Percentiles rank a stretch among this genome's conserved stretches.
These are phyloP conservation scores for Nycticryphes semicollaris DNA, from an alignment of 2,113 vertebrate genomes.

Conservation along the genomic window DNA sequence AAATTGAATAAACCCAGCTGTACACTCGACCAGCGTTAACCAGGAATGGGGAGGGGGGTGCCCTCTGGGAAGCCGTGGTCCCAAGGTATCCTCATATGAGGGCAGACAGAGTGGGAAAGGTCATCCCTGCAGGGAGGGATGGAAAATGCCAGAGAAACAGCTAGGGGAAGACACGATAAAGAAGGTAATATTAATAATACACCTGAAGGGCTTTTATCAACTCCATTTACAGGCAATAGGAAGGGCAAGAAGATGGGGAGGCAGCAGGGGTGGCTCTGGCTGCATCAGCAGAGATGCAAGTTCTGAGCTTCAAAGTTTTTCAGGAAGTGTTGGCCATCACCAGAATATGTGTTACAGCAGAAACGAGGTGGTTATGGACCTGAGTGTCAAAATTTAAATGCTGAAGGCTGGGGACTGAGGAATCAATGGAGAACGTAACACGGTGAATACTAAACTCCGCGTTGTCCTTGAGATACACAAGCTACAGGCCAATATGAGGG, in stretches of 20 bases:
- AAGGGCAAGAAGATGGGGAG: neutral
- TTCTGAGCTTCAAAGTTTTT: neutral
- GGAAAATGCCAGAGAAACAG: neutral
- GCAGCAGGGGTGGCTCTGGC: neutral
- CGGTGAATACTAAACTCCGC: neutral
- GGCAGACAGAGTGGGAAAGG: neutral
- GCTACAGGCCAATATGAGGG: neutral
- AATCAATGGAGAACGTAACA: neutral
- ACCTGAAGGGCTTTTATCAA: neutral
- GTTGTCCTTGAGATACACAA: neutral
- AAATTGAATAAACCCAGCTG: neutral
- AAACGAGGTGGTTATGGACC: neutral
- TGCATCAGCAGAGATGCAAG: neutral
- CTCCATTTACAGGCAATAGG: neutral
- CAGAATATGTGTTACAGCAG: neutral
- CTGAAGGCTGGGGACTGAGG: neutral
- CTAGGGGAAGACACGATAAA: neutral
- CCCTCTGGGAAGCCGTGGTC: neutral
- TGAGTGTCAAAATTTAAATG: neutral
- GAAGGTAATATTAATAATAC: neutral
- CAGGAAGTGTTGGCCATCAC: accelerated
- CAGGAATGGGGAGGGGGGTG: neutral
- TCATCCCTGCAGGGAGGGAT: neutral
- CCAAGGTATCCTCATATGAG: accelerated
- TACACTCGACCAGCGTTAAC: neutral